Evolutionary conservation across 2,113 vertebrate genomes (phyloP).

Genomic region (Rissa tridactyla): DNA sequence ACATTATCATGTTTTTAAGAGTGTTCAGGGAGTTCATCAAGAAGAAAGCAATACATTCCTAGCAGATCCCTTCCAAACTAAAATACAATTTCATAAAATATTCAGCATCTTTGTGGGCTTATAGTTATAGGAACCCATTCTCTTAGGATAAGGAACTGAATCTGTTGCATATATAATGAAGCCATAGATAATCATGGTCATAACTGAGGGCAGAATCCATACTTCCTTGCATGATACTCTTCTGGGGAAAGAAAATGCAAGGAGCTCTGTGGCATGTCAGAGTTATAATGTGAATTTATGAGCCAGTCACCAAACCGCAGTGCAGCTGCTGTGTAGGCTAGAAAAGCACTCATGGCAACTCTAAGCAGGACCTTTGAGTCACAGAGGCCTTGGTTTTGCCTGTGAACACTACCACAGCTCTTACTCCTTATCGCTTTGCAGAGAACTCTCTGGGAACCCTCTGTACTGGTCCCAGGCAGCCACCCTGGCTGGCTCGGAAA

Average conservation of each 20-base stretch:
- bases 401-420: neutral
- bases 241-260: neutral
- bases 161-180: slow-evolving; percentile 41
- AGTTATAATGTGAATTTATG: slow-evolving; percentile 18
- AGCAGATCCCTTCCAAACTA: slow-evolving; percentile 34
- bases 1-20: slow-evolving; percentile 55
- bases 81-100: slow-evolving; percentile 63
- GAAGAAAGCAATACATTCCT: slow-evolving; percentile 44
- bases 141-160: slow-evolving; percentile 27
- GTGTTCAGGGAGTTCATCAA: slow-evolving; percentile 40
- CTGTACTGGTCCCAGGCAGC: neutral
- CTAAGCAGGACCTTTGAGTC: neutral
- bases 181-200: slow-evolving; percentile 28
- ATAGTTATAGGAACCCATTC: slow-evolving; percentile 50
- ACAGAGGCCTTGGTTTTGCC: neutral
- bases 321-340: neutral
- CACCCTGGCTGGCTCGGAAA: rapidly evolving
- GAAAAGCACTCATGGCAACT: neutral
- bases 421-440: neutral
- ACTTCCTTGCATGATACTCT: neutral
- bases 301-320: neutral
- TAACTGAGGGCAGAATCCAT: slow-evolving; percentile 26
- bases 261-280: neutral
- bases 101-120: slow-evolving; percentile 44
- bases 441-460: neutral